Evolutionary conservation across 1,140 invertebrate species (phyloP), one percentile per base, ranked within the genome.

Genomic region (Zaprionus taronus): DNA sequence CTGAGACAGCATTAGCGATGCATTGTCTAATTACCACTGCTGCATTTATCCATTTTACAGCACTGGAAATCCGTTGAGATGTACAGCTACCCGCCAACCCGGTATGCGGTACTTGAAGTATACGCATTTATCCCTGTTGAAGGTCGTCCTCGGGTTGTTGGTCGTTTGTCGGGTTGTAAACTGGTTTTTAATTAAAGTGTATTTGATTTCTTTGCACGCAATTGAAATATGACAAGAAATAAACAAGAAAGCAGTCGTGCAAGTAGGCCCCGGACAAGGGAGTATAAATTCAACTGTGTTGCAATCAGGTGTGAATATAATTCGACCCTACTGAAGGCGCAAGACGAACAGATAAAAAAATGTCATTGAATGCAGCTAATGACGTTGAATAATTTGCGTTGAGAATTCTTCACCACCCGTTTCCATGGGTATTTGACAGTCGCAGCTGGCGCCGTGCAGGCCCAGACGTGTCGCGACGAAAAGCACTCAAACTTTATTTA

Each of bases 111-210:
- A 51, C 20, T 22, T 22, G 7, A 47, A 47, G 6, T 17, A 9
- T 17, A 5, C 6, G 41, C n/a, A 17, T 4, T 12, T 20, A 53
- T 22, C 12, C 15, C 22, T 26, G 28, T 63, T 67, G 53, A 69
- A 67, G 65, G 53, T 62, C 58, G 56, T 67, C 14, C 17, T 20
- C 55, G 20, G 20, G 12, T 5, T 49, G 47, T 15, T 15, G 7
- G 60, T 47, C 51, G 55, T 51, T 34, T 71, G 26, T 26, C 60
- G 58, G 69, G 62, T 51, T 47, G 41, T 47, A 89, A 89, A 89
- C 84, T 79, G 81, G 84, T 89, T 89, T 89, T 90, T 74, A 89
- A 89, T 89, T 90, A 89, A 81, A 81, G 66, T 51, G 81, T 71
- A 62, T 87, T 85, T 81, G 34, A 76, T 72, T 73, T 81, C 67